A percentile compares a stretch with the other conserved stretches of the same genome.
These are phyloP conservation scores for Tachysurus vachellii DNA, from an alignment of 2,113 vertebrate species.

Conservation along the genomic window DNA sequence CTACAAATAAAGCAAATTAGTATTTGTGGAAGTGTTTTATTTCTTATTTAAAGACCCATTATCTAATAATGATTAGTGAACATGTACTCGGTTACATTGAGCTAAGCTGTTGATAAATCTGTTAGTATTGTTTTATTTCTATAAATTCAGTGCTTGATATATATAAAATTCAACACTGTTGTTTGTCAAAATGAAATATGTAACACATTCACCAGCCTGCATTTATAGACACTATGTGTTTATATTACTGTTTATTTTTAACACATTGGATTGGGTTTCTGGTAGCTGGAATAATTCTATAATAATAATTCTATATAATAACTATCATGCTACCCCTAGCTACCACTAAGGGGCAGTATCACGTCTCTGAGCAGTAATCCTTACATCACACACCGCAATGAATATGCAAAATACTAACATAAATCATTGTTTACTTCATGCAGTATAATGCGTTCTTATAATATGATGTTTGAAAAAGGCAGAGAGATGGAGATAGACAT, in stretches of 20 bases:
- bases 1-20: background rate
- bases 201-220: too few relatives aligned
- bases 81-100: too few relatives aligned
- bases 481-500: slow-evolving; percentile 49
- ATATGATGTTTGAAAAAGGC: background rate
- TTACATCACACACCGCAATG: background rate
- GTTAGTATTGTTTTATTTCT: background rate
- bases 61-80: background rate
- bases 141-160: background rate
- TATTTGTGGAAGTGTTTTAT: background rate
- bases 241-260: background rate
- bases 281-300: background rate
- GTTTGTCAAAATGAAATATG: background rate
- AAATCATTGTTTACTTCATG: background rate
- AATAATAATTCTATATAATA: too few relatives aligned
- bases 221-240: background rate
- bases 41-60: background rate
- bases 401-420: background rate
- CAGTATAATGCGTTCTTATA: too few relatives aligned
- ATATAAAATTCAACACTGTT: background rate
- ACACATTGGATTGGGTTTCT: background rate
- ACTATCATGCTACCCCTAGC: background rate
- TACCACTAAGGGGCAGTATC: slow-evolving; percentile 1
- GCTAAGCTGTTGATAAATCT: background rate
- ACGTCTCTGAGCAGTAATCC: background rate